A percentile compares a stretch with the other conserved stretches of the same genome.
phyloP scores from a whole-genome alignment of 2,888 invertebrate genomes.

The Cerceris ruficornis region DNA sequence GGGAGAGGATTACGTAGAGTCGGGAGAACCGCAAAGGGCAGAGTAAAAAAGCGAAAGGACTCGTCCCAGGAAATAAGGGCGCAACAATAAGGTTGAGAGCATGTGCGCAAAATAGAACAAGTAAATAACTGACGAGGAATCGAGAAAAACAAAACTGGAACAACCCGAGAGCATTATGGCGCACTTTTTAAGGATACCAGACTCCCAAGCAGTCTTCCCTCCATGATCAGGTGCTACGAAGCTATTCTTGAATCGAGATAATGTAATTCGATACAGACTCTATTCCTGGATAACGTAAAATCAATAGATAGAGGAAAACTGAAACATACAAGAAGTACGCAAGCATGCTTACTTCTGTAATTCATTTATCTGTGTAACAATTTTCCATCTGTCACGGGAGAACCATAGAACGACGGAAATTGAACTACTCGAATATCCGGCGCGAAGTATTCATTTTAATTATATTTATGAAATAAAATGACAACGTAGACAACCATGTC shows the following conservation, averaged over 20 bases:
- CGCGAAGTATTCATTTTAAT: no score
- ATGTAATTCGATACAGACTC: constrained; percentile 51
- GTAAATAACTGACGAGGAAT: constrained; percentile 41
- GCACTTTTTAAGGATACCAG: constrained; percentile 36
- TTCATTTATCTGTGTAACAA: constrained; percentile 21
- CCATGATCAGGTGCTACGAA: constrained; percentile 46
- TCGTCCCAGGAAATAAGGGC: constrained; percentile 32
- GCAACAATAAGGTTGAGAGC: constrained; percentile 10
- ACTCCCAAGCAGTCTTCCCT: constrained; percentile 39
- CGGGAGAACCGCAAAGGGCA: not conserved
- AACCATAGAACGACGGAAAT: no score
- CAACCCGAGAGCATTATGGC: constrained; percentile 48
- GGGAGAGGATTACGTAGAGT: not conserved
- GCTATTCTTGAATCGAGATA: constrained; percentile 63
- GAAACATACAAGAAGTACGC: constrained; percentile 31
- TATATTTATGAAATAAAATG: no score
- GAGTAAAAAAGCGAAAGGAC: constrained; percentile 36
- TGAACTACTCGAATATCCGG: no score
- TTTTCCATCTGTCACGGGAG: constrained; percentile 1
- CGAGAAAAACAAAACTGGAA: constrained; percentile 39
- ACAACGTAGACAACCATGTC: no score
- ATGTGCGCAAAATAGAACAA: constrained; percentile 9
- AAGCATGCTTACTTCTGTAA: constrained; percentile 14
- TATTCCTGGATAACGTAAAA: constrained; percentile 50
- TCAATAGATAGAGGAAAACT: constrained; percentile 53